A percentile compares a stretch with the other conserved stretches of the same genome.
phyloP scores from a whole-genome alignment of 2,888 invertebrate species.

The Pollenia griseotomentosa region DNA sequence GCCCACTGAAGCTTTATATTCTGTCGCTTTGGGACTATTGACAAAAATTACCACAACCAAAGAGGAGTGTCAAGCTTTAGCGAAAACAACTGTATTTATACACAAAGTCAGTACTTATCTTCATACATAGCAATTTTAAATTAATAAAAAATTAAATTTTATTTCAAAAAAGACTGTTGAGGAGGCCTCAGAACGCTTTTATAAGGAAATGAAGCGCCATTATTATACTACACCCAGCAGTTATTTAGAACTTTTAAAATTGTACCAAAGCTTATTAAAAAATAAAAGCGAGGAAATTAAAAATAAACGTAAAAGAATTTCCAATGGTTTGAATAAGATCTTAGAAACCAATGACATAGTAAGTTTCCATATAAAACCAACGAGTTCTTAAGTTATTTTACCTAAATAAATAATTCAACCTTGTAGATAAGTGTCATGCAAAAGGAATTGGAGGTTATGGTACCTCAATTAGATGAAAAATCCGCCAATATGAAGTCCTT shows the following conservation, averaged over 20 bases:
- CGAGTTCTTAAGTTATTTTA: background rate
- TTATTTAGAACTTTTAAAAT: slow-evolving; percentile 93
- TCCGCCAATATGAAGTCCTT: slow-evolving; percentile 90
- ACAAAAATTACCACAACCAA: slow-evolving; percentile 85
- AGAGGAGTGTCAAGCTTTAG: slow-evolving; percentile 85
- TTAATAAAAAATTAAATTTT: background rate
- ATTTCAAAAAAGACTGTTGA: slow-evolving; percentile 89
- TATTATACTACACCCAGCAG: slow-evolving; percentile 97
- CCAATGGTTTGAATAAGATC: slow-evolving; percentile 88
- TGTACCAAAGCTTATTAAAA: slow-evolving; percentile 89
- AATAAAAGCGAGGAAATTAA: slow-evolving; percentile 89
- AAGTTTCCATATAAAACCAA: slow-evolving; percentile 52
- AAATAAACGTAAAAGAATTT: slow-evolving; percentile 88
- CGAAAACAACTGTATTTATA: slow-evolving; percentile 89
- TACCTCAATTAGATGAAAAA: slow-evolving; percentile 91
- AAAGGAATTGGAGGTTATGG: slow-evolving; percentile 91
- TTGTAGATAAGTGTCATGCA: slow-evolving; percentile 92
- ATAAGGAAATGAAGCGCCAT: slow-evolving; percentile 92
- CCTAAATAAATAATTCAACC: background rate
- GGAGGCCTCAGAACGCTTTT: slow-evolving; percentile 90
- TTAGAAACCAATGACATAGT: slow-evolving; percentile 83
- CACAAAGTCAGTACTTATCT: slow-evolving; percentile 85
- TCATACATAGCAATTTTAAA: background rate
- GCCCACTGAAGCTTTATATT: slow-evolving; percentile 94
- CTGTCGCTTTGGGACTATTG: slow-evolving; percentile 91